Evolutionary conservation across 2,888 invertebrate genomes (phyloP), one percentile per base, ranked within the genome.

Genomic region (Aquatica leii): DNA sequence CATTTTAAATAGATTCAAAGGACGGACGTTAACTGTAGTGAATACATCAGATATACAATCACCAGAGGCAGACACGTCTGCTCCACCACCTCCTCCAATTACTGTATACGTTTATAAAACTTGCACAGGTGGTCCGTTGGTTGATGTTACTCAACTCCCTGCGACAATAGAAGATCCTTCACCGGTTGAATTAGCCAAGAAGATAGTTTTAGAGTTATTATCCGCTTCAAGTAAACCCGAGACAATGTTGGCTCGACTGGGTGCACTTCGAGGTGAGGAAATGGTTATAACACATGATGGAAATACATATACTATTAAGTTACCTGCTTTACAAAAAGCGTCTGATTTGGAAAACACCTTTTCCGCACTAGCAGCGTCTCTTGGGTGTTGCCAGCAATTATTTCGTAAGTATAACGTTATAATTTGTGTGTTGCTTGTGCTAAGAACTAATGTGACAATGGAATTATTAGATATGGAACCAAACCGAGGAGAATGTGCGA

Each of bases 361-460:
- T 66, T 84, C 85, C 68, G 78, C 79, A 37, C 73, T 88, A 0
- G 83, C 85, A 65, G 79, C 80, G 65, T 84, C 84, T 11, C 77
- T 87, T 1, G 86, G 86, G 3, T 85, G 85, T 69, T 88, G 88
- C 74, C 79, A 82, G 20, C 85, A 86, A 20, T 82, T 87, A 78
- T 86, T 87, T 67, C 83, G 86, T 76, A 78, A 77, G 77, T 74
- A 18, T 51, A 21, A 34, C 9, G 11, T 46, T 24, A n/a, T n/a
- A n/a, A n/a, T n/a, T n/a, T n/a, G n/a, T n/a, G n/a, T n/a, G n/a
- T n/a, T n/a, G n/a, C n/a, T n/a, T n/a, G n/a, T n/a, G n/a, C n/a
- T n/a, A n/a, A n/a, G n/a, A n/a, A n/a, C n/a, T n/a, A n/a, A n/a
- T n/a, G n/a, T n/a, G n/a, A n/a, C n/a, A n/a, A n/a, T n/a, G n/a